A percentile compares a stretch with the other conserved stretches of the same genome.
Evolutionary conservation across 1,140 invertebrate genomes (phyloP).

Genomic region (Drosophila sp.): DNA sequence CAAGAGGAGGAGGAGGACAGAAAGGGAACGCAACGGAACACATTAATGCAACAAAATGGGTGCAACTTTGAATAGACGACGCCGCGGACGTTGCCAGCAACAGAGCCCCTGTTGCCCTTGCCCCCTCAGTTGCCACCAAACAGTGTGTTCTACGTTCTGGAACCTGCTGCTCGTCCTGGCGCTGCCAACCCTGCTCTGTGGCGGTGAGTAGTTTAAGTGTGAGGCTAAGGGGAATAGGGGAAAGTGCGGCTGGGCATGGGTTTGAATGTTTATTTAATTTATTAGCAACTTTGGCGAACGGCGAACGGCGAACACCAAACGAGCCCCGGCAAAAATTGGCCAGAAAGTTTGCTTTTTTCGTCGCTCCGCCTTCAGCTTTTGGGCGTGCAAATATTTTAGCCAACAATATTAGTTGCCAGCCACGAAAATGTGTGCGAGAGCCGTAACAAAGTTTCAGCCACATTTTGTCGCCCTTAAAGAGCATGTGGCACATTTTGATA

Average conservation of each 20-base stretch:
- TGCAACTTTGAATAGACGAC: constrained; percentile 54
- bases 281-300: constrained; percentile 57
- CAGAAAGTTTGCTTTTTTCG: constrained; percentile 42
- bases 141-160: constrained; percentile 6
- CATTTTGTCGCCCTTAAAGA: constrained; percentile 38
- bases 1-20: background rate
- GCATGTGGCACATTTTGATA: constrained; percentile 32
- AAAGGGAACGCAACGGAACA: constrained; percentile 26
- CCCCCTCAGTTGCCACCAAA: background rate
- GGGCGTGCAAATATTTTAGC: constrained; percentile 44
- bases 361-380: background rate
- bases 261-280: constrained; percentile 65
- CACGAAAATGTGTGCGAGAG: background rate
- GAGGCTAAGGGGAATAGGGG: background rate
- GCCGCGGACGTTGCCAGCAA: constrained; percentile 24
- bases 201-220: constrained; percentile 40
- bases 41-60: constrained; percentile 60
- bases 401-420: constrained; percentile 48
- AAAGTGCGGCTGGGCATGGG: background rate
- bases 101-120: constrained; percentile 3
- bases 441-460: constrained; percentile 16
- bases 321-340: constrained; percentile 46
- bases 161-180: constrained; percentile 27
- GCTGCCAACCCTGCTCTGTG: constrained; percentile 23
- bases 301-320: constrained; percentile 16